Conservation (phyloP, 2,113 vertebrate genomes). For the Genyomyrus donnyi region DNA sequence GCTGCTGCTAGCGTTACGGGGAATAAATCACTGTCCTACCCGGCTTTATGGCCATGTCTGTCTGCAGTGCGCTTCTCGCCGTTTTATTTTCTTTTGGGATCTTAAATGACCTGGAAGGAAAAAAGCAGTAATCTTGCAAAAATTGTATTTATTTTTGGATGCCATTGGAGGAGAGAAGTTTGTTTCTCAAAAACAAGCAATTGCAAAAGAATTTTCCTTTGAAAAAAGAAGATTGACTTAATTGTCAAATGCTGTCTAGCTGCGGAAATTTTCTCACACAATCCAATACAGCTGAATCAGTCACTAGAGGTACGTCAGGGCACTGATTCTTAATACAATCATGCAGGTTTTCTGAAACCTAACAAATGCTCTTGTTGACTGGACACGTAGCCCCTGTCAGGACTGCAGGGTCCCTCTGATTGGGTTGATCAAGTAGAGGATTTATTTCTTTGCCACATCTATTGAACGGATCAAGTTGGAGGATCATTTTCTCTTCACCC, state of each 20-base stretch:
- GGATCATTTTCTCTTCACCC: background rate
- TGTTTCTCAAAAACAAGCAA: background rate
- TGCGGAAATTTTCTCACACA: background rate
- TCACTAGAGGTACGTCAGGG: background rate
- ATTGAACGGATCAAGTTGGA: background rate
- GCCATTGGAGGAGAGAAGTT: background rate
- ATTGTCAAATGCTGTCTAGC: background rate
- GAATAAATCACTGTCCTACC: background rate
- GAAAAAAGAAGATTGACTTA: background rate
- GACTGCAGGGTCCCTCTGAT: background rate
- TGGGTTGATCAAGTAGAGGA: background rate
- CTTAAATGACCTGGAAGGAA: background rate
- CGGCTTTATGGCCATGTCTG: background rate
- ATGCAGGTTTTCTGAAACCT: background rate
- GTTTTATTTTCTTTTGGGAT: background rate
- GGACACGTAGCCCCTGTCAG: background rate
- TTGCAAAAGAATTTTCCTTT: background rate
- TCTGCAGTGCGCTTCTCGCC: background rate
- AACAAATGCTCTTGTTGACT: background rate
- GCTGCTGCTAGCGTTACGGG: too few relatives aligned
- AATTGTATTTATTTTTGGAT: slow-evolving; percentile 13
- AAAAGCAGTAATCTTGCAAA: background rate
- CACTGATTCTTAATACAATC: background rate
- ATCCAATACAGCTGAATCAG: background rate
- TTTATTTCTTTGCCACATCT: background rate